Evolutionary conservation across 2,113 vertebrate species (phyloP), one percentile per base, ranked within the genome.

Genomic region (Lagenorhynchus albirostris): DNA sequence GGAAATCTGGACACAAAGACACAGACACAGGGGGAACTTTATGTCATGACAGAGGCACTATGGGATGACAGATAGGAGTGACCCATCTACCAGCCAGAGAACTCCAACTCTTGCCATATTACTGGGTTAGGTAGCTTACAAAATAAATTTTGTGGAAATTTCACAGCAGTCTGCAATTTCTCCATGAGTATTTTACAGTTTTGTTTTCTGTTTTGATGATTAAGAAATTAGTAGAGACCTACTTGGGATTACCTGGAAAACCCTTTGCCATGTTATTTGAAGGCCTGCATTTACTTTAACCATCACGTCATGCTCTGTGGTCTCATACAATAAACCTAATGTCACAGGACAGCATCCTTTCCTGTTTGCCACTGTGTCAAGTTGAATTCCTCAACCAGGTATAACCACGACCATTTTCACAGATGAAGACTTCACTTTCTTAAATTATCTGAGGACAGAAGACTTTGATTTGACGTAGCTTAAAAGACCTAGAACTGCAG

Each of bases 21-120:
- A 62, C 5, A 17, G 55, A 82, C 67, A 4, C 5, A 60, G 47
- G 23, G 17, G 29, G 55, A 33, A 8, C n/a, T 23, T 36, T 6
- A 0, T 2, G 11, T 26, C 31, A 13, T 0, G 20, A 12, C 55
- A 17, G 88, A 13, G 17, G 33, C 7, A 23, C 47, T n/a, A 13
- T 20, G 10, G 31, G 23, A 41, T 36, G 76, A n/a, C 77, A 36
- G 11, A 7, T 8, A 4, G 4, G 10, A 33, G 4, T 5, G 14
- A 12, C 1, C 8, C 0, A 0, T 9, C 13, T 17, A 29, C 12
- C 5, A n/a, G 44, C 17, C 8, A 6, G 21, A 6, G 7, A 13
- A 1, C 23, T 4, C 14, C 4, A 1, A 1, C 13, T 31, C 3
- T 7, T 0, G 20, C n/a, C 60, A 29, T 1, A 2, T 1, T 6